phyloP scores from a whole-genome alignment of 2,113 vertebrate genomes.

The Gobius niger region DNA sequence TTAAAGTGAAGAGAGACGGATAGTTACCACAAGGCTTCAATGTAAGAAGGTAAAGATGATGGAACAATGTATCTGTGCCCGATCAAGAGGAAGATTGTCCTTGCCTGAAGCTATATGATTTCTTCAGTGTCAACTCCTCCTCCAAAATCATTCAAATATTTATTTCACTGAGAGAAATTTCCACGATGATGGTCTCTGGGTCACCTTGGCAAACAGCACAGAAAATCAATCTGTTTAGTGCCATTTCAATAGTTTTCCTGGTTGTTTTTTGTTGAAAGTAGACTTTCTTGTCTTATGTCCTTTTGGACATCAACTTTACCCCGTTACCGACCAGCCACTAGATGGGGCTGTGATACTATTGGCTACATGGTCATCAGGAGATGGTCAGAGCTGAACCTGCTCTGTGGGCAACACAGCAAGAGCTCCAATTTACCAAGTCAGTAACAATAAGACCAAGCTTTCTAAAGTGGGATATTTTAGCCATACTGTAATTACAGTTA shows the following conservation, averaged over 20 bases:
- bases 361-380: constrained; percentile 16
- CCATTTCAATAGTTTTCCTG: constrained; percentile 54
- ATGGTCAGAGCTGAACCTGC: constrained; percentile 24
- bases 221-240: constrained; percentile 62
- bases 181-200: constrained; percentile 45
- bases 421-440: constrained; percentile 38
- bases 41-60: constrained; percentile 12
- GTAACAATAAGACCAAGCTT: constrained; percentile 23
- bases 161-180: constrained; percentile 46
- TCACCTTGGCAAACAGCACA: constrained; percentile 64
- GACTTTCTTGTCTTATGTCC: no score
- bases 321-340: constrained; percentile 48
- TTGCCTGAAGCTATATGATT: constrained; percentile 73
- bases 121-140: constrained; percentile 73
- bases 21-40: neutral
- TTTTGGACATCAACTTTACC: no score
- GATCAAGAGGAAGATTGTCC: constrained; percentile 63
- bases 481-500: constrained; percentile 31
- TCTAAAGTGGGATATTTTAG: constrained; percentile 27
- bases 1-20: neutral
- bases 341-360: constrained; percentile 64
- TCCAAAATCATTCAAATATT: constrained; percentile 50
- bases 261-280: constrained; percentile 40
- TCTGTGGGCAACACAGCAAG: constrained; percentile 20
- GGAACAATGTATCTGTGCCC: constrained; percentile 27